A percentile compares a stretch with the other conserved stretches of the same genome.
These are phyloP conservation scores for Apolygus lucorum DNA, from an alignment of 1,140 invertebrate species.

Conservation along the genomic window DNA sequence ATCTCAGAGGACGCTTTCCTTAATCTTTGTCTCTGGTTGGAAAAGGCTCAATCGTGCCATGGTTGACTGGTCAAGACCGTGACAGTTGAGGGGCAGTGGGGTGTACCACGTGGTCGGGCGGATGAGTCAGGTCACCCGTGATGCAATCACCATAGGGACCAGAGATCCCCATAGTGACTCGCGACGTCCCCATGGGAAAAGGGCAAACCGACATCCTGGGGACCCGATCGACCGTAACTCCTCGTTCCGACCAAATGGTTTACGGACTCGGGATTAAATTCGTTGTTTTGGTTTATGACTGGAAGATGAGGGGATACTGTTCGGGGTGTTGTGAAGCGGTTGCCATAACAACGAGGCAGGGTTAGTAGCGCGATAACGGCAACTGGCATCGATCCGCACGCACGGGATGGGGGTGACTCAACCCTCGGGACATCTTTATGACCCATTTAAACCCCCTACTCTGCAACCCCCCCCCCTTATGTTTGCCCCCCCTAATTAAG, in stretches of 20 bases:
- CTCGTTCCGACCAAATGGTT: not conserved
- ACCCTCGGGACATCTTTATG: conserved; percentile 21
- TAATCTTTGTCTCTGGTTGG: too few species aligned
- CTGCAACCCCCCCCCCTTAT: not conserved
- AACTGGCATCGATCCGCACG: not conserved
- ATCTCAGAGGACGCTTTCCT: too few species aligned
- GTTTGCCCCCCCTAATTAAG: conserved; percentile 8
- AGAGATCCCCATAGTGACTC: too few species aligned
- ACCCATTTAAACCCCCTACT: conserved; percentile 23
- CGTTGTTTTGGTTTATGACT: not conserved
- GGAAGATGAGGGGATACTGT: not conserved
- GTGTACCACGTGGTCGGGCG: too few species aligned
- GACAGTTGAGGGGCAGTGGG: too few species aligned
- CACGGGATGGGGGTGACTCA: conserved; percentile 2
- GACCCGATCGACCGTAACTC: not conserved
- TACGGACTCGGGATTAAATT: not conserved
- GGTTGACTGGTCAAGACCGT: too few species aligned
- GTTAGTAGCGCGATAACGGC: conserved; percentile 15
- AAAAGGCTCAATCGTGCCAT: too few species aligned
- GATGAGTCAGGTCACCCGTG: too few species aligned
- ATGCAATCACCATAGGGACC: too few species aligned
- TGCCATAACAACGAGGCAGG: not conserved
- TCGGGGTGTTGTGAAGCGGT: conserved; percentile 5
- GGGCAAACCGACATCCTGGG: too few species aligned
- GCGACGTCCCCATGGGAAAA: too few species aligned